These are phyloP conservation scores for Lates japonicus DNA, from an alignment of 2,797 vertebrate genomes.

Conservation along the genomic window DNA sequence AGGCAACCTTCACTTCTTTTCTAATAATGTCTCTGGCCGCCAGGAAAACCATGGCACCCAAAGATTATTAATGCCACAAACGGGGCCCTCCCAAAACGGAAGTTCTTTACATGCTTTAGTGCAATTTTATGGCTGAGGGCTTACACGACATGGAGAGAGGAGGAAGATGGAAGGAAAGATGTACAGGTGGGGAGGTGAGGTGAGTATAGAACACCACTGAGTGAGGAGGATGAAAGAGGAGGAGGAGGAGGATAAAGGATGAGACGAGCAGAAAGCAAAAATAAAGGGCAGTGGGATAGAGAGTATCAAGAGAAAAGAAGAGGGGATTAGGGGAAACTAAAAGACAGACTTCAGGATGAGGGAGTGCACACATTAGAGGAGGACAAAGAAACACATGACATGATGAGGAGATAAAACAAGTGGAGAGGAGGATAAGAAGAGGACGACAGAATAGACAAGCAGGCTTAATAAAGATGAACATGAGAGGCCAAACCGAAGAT, in stretches of 20 bases:
- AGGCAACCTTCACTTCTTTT: constrained; percentile 81
- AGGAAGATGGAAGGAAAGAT: constrained; percentile 26
- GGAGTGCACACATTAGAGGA: not conserved
- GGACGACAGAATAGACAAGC: not conserved
- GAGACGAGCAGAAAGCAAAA: not conserved
- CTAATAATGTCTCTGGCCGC: constrained; percentile 79
- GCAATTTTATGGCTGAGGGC: constrained; percentile 56
- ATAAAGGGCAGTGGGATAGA: not conserved
- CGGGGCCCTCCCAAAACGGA: constrained; percentile 78
- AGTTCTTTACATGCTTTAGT: constrained; percentile 81
- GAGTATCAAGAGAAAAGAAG: not conserved
- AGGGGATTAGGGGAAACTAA: constrained; percentile 2
- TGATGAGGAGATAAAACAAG: not conserved
- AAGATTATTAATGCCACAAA: constrained; percentile 85
- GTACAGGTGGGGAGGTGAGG: not conserved
- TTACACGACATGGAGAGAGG: constrained; percentile 77
- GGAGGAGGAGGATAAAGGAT: constrained; percentile 7
- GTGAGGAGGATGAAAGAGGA: constrained; percentile 14
- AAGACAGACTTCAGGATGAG: not conserved
- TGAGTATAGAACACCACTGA: no score
- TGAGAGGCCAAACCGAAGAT: no score
- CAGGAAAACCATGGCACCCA: constrained; percentile 80
- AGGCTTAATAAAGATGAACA: no score
- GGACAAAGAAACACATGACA: not conserved
- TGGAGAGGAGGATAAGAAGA: not conserved